Conservation (phyloP, 1,140 invertebrate genomes). For the Dendroctonus ponderosae region DNA sequence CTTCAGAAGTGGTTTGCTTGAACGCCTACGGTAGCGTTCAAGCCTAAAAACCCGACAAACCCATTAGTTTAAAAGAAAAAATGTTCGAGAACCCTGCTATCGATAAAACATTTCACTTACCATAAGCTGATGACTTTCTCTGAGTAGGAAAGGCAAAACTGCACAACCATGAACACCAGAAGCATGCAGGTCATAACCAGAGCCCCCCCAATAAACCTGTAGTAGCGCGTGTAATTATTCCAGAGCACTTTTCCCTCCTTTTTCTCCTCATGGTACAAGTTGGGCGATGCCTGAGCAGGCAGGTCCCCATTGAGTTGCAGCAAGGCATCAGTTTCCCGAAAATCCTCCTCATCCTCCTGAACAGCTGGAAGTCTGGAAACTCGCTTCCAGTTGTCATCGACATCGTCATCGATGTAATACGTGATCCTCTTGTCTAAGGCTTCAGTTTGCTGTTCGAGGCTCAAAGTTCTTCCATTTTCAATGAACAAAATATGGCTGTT, state of each 20-base stretch:
- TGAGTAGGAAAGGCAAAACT: constrained; percentile 28
- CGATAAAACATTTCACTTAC: too few species aligned
- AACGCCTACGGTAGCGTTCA: too few species aligned
- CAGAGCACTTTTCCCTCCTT: constrained; percentile 34
- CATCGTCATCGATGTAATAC: constrained; percentile 36
- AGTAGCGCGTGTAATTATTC: constrained; percentile 34
- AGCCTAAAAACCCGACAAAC: too few species aligned
- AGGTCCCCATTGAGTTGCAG: constrained; percentile 36
- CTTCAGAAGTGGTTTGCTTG: too few species aligned
- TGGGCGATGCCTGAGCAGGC: not conserved
- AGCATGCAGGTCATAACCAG: constrained; percentile 17
- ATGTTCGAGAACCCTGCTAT: too few species aligned
- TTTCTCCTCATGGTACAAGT: constrained; percentile 35
- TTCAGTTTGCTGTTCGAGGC: constrained; percentile 33
- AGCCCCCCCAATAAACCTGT: constrained; percentile 29
- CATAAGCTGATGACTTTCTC: constrained; percentile 35
- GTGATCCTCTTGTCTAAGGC: constrained; percentile 37
- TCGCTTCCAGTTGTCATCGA: constrained; percentile 6
- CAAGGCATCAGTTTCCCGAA: constrained; percentile 11
- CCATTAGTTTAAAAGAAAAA: too few species aligned
- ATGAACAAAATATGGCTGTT: constrained; percentile 30
- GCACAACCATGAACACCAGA: constrained; percentile 22
- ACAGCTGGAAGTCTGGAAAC: not conserved
- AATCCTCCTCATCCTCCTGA: not conserved
- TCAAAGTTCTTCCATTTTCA: constrained; percentile 32